phyloP scores from a whole-genome alignment of 2,113 vertebrate species.

The Dromas ardeola region DNA sequence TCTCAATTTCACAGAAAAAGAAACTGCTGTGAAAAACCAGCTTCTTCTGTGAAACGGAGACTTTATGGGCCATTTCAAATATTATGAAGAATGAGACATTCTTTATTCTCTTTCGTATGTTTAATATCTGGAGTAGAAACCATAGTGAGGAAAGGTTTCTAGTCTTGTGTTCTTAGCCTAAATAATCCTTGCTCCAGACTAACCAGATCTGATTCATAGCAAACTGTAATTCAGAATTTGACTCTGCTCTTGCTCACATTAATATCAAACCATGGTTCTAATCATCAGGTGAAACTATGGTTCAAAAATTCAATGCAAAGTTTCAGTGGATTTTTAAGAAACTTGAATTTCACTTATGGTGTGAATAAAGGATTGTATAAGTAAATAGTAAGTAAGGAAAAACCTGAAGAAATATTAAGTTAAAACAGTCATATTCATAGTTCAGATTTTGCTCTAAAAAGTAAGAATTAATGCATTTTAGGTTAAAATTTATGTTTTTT shows the following conservation, averaged over 20 bases:
- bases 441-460: neutral
- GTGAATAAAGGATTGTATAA: neutral
- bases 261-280: neutral
- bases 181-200: neutral
- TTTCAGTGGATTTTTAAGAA: neutral
- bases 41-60: constrained; percentile 12
- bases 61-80: neutral
- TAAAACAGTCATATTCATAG: neutral
- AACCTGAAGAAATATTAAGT: neutral
- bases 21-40: neutral
- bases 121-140: neutral
- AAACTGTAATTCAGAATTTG: neutral
- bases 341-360: neutral
- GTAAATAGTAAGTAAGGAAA: neutral
- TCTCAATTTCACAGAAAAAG: constrained; percentile 31
- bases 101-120: neutral
- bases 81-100: constrained; percentile 22
- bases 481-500: neutral
- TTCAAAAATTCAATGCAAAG: neutral
- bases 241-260: neutral
- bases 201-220: neutral
- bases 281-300: neutral
- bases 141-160: neutral
- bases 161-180: neutral
- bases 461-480: neutral